Evolutionary conservation across 1,140 invertebrate genomes (phyloP).

Genomic region (Cydia pomonella): DNA sequence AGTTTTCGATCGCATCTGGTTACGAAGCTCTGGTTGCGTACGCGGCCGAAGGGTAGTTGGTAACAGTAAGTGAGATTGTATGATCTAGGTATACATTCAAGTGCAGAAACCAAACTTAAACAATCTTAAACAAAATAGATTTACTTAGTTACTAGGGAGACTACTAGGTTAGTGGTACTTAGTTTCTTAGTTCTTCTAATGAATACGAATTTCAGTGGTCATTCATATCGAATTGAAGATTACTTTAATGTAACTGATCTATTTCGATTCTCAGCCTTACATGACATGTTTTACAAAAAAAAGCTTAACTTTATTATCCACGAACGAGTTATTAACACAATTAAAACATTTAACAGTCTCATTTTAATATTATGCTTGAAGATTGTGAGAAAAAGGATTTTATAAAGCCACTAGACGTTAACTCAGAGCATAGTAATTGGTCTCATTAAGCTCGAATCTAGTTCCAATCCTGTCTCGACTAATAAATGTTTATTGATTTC

Average conservation of each 20-base stretch:
- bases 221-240: neutral
- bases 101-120: neutral
- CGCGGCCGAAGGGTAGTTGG: no score
- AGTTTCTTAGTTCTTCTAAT: no score
- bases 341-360: constrained; percentile 21
- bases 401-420: constrained; percentile 14
- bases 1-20: no score
- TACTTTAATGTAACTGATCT: neutral
- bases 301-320: constrained; percentile 4
- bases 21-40: no score
- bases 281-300: constrained; percentile 14
- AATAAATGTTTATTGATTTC: constrained; percentile 61
- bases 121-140: neutral
- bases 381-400: constrained; percentile 31
- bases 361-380: neutral
- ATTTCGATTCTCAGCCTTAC: neutral
- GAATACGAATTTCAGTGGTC: neutral
- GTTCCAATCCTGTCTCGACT: constrained; percentile 45
- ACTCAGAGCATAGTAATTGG: constrained; percentile 48
- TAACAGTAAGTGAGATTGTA: neutral
- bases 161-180: no score
- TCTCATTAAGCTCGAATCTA: constrained; percentile 53
- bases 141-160: no score
- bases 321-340: constrained; percentile 15
- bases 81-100: neutral